phyloP scores from a whole-genome alignment of 2,113 vertebrate species.

The Rhinopomastus cyanomelas region DNA sequence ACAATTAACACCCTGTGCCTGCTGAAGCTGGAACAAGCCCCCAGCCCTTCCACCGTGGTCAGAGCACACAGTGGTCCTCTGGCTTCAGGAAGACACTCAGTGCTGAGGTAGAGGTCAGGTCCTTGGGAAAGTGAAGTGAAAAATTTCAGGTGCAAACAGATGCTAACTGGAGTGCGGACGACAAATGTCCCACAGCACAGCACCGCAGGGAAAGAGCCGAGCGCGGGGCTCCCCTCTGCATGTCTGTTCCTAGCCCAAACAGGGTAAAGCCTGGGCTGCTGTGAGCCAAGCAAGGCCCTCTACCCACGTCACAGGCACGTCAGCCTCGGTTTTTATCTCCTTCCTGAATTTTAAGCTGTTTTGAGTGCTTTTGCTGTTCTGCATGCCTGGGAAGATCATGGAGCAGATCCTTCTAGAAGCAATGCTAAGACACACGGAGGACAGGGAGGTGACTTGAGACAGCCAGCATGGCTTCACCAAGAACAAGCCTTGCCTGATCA shows the following conservation, averaged over 20 bases:
- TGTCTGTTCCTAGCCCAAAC: background rate
- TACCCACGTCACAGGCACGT: accelerated
- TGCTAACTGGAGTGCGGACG: background rate
- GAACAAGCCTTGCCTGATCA: too few relatives aligned
- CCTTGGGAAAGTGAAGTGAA: accelerated
- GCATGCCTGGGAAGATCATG: too few relatives aligned
- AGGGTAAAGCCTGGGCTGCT: background rate
- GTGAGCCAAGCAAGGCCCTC: accelerated
- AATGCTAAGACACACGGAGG: too few relatives aligned
- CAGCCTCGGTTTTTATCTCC: accelerated
- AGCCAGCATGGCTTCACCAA: too few relatives aligned
- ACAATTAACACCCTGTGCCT: background rate
- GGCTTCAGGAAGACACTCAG: background rate
- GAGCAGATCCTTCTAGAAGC: too few relatives aligned
- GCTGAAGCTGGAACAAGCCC: accelerated
- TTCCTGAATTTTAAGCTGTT: background rate
- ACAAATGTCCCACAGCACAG: background rate
- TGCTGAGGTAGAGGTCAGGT: background rate
- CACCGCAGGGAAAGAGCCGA: background rate
- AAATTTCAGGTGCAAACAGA: background rate
- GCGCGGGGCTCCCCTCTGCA: background rate
- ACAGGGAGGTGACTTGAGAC: too few relatives aligned
- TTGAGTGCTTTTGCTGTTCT: background rate
- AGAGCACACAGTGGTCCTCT: background rate
- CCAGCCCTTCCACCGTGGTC: background rate